phyloP scores from a whole-genome alignment of 2,797 vertebrate species.

The Paratrypauchen microcephalus region DNA sequence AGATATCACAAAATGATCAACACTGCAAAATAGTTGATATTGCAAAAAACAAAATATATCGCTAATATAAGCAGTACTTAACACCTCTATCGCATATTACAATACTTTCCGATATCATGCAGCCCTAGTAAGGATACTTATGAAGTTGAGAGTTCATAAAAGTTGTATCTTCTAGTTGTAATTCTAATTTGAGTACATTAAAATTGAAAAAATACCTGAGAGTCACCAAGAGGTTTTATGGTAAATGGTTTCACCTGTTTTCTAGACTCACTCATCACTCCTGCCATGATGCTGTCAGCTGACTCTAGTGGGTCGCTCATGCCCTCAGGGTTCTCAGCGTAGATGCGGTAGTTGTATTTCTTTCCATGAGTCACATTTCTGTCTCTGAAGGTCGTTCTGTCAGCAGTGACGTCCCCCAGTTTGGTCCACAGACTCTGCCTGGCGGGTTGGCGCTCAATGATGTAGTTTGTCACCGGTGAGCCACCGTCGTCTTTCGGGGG shows the following conservation, averaged over 20 bases:
- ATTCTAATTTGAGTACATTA: neutral
- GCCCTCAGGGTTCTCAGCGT: constrained; percentile 80
- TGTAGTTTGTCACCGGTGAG: constrained; percentile 75
- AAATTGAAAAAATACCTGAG: neutral
- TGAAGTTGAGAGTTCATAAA: neutral
- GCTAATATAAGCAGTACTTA: too few relatives aligned
- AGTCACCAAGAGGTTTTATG: neutral
- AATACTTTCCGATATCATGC: too few relatives aligned
- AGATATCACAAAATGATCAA: neutral
- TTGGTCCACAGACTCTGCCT: constrained; percentile 78
- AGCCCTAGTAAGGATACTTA: neutral
- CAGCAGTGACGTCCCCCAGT: constrained; percentile 71
- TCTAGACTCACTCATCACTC: constrained; percentile 78
- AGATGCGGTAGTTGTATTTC: constrained; percentile 83
- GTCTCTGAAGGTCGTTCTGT: constrained; percentile 74
- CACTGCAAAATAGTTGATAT: too few relatives aligned
- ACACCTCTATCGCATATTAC: too few relatives aligned
- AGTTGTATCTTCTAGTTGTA: neutral
- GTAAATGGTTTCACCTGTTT: neutral
- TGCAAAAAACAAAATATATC: too few relatives aligned
- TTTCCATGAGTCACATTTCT: constrained; percentile 76
- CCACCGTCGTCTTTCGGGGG: constrained; percentile 81
- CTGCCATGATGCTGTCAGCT: constrained; percentile 76
- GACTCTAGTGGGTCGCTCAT: constrained; percentile 78
- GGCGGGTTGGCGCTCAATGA: constrained; percentile 76